Percentiles rank a stretch among this genome's conserved stretches.
These are phyloP conservation scores for Drosophila paramelanica DNA, from an alignment of 2,888 invertebrate genomes.

Conservation along the genomic window DNA sequence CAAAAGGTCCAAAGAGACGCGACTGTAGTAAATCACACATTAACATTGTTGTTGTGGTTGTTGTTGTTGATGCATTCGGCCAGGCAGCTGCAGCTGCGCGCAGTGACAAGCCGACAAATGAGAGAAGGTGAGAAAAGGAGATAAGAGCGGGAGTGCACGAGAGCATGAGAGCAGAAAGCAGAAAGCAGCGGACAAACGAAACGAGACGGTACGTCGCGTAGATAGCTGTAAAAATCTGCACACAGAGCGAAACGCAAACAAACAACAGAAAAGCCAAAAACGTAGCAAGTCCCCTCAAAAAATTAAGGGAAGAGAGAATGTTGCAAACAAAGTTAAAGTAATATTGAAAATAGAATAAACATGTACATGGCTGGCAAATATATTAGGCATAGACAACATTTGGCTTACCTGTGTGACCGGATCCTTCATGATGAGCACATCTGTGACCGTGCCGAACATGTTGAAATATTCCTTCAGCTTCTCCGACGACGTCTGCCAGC, in stretches of 20 bases:
- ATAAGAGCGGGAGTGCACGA: constrained; percentile 17
- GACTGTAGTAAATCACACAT: constrained; percentile 28
- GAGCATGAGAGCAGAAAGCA: neutral
- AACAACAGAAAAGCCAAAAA: constrained; percentile 18
- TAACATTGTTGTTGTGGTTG: constrained; percentile 8
- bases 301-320: constrained; percentile 4
- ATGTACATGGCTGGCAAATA: constrained; percentile 20
- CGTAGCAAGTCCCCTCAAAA: constrained; percentile 11
- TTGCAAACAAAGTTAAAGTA: constrained; percentile 2
- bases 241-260: constrained; percentile 41
- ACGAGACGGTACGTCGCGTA: constrained; percentile 12
- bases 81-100: constrained; percentile 48
- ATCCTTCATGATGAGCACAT: constrained; percentile 97
- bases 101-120: constrained; percentile 22
- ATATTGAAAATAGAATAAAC: constrained; percentile 23
- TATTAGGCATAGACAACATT: constrained; percentile 55
- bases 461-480: constrained; percentile 96
- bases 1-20: constrained; percentile 24
- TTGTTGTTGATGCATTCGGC: constrained; percentile 13
- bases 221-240: constrained; percentile 33
- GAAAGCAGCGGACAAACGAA: constrained; percentile 16
- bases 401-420: constrained; percentile 94
- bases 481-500: constrained; percentile 97
- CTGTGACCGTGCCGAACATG: constrained; percentile 95
- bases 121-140: constrained; percentile 29